Evolutionary conservation across 2,888 invertebrate species (phyloP).

Genomic region (Automeris io): DNA sequence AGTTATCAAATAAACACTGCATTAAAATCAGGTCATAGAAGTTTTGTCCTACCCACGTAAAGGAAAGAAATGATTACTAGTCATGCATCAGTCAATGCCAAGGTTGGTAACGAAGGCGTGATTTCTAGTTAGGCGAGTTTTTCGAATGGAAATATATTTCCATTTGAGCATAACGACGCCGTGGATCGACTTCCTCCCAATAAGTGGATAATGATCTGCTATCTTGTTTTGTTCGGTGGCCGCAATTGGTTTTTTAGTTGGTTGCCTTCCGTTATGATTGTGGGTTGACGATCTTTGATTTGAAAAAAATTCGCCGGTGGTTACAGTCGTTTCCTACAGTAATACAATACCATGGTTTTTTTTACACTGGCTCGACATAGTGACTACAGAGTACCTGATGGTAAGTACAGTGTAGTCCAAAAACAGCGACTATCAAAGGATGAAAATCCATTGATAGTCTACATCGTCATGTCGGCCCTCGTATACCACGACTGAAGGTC

Average conservation of each 20-base stretch:
- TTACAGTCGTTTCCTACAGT: too few relatives aligned
- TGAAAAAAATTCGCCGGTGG: background rate
- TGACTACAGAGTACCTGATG: too few relatives aligned
- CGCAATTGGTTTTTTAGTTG: slow-evolving; percentile 44
- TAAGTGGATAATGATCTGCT: slow-evolving; percentile 68
- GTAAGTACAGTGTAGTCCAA: too few relatives aligned
- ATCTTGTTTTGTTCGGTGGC: slow-evolving; percentile 49
- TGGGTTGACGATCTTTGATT: slow-evolving; percentile 1
- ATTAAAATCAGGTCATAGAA: background rate
- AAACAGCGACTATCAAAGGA: too few relatives aligned
- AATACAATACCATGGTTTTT: too few relatives aligned
- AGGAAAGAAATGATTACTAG: background rate
- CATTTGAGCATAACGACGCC: slow-evolving; percentile 49
- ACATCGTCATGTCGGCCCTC: too few relatives aligned
- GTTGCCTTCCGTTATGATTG: slow-evolving; percentile 38
- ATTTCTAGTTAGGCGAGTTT: slow-evolving; percentile 11
- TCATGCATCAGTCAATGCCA: slow-evolving; percentile 1
- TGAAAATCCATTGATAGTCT: too few relatives aligned
- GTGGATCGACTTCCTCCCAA: slow-evolving; percentile 63
- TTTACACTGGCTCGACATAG: too few relatives aligned
- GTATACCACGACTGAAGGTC: too few relatives aligned
- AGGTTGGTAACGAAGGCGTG: slow-evolving; percentile 11
- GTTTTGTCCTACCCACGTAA: background rate
- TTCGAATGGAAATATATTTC: slow-evolving; percentile 28
- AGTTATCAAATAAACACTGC: background rate